Evolutionary conservation across 1,140 invertebrate genomes (phyloP), one percentile per base, ranked within the genome.

Genomic region (Eupristina koningsbergeri): DNA sequence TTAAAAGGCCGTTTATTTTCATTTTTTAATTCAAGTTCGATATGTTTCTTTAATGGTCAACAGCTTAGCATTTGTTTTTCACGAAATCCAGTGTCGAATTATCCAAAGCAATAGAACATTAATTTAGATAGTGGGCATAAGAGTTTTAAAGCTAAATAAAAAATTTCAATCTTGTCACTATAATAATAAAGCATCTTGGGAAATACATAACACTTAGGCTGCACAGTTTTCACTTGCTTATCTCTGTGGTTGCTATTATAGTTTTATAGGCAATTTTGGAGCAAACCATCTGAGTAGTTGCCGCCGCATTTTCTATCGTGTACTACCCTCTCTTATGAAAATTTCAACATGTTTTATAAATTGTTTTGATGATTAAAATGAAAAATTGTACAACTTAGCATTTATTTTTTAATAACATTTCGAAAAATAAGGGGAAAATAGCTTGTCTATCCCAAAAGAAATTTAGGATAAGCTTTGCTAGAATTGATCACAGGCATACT

Each of bases 231-330:
- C 6, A 41, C 36, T 71, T 71, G 36, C 39, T 71, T 71, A 71
- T 41, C 36, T 36, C 67, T 39, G 8, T n/a, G 39, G 19, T 41
- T 41, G 9, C 67, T 39, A 26, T 71, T 71, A 71, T n/a, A 71
- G 39, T 71, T 71, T 71, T 71, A 71, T 71, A 41, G 67, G 36
- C 39, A 71, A 71, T 71, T 36, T 11, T 13, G 39, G 19, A 34
- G 19, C 17, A 41, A 41, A 11, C 19, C 19, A 11, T n/a, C 3
- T 2, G 1, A 41, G 67, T 39, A n/a, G n/a, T n/a, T n/a, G 26
- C 13, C 8, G 64, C 36, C 9, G 22, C 6, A 71, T 22, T n/a
- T 41, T 41, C 67, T 36, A 41, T 41, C 19, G 6, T 41, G n/a
- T 26, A 31, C 7, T 5, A 39, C 6, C 64, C 22, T 39, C 17